These are phyloP conservation scores for Dissostichus mawsoni DNA, from an alignment of 2,113 vertebrate genomes.

Conservation along the genomic window DNA sequence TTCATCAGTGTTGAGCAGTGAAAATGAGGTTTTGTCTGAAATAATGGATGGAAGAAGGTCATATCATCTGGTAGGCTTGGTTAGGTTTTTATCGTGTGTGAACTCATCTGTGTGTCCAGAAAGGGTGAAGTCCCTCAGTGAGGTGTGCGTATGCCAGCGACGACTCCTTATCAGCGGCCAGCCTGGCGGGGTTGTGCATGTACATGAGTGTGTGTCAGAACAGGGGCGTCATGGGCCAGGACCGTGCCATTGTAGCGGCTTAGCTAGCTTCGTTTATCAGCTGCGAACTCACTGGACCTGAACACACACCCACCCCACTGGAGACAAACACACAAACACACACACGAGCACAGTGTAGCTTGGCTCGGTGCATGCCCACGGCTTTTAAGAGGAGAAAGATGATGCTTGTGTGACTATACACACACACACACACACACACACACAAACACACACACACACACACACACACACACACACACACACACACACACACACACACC, in stretches of 20 bases:
- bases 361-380: constrained; percentile 27
- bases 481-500: too few relatives aligned
- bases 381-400: constrained; percentile 54
- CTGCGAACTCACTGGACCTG: constrained; percentile 79
- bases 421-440: background rate
- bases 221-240: constrained; percentile 68
- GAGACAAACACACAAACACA: constrained; percentile 37
- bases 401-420: constrained; percentile 50
- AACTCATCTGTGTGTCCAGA: constrained; percentile 40
- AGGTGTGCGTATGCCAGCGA: constrained; percentile 73
- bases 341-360: constrained; percentile 11
- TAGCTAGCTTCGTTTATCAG: constrained; percentile 80
- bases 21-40: constrained; percentile 6
- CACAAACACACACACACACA: background rate
- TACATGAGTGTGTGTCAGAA: constrained; percentile 46
- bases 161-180: constrained; percentile 81
- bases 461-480: background rate
- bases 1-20: background rate
- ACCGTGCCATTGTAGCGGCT: constrained; percentile 79
- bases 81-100: constrained; percentile 30
- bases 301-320: constrained; percentile 65
- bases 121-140: constrained; percentile 61
- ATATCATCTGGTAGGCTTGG: constrained; percentile 26
- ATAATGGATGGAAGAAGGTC: constrained; percentile 40
- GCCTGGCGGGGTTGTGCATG: constrained; percentile 71